Evolutionary conservation across 2,113 vertebrate genomes (phyloP), one percentile per base, ranked within the genome.

Genomic region (Microcebus lehilahytsara): DNA sequence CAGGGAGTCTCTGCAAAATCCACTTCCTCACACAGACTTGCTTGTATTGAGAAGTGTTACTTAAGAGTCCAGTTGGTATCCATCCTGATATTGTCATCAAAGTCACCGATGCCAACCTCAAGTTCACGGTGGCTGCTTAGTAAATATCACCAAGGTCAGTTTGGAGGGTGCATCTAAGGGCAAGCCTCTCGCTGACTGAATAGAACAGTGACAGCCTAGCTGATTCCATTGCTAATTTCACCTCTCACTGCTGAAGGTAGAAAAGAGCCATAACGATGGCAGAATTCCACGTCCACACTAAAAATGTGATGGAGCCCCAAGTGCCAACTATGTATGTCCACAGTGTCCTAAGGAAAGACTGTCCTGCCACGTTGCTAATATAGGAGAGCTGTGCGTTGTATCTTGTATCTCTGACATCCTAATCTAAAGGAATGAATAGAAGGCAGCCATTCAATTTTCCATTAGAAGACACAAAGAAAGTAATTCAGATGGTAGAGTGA

Each of bases 391-490:
- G 25, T 72, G 30, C 42, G 84, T 42, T 62, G 32, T 27, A 66
- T 66, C 85, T 60, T 12, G 40, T 40, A 66, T 49, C 92, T 40
- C 67, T 72, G 23, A 83, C 46, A 78, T 37, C 74, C 64, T 27
- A 83, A 86, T 32, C 7, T 49, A 66, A 94, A 62, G 2, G 17
- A 74, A 81, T 40, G 42, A 51, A 42, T 40, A 27, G 79, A 93
- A 77, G n/a, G 30, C 10, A 74, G 66, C 53, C 92, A 87, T 37
- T 79, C 34, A 60, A 7, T 58, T 37, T 79, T 78, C 46, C 23
- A n/a, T 37, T 84, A 66, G n/a, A 81, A 93, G 49, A 87, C 53
- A 95, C 51, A 92, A 77, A 66, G 67, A 49, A 94, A 53, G 88
- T 22, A 92, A 89, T 60, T 94, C 67, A 93, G 80, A 60, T 81